Conservation (phyloP, 2,113 vertebrate genomes). For the Sphyrna mokarran region DNA sequence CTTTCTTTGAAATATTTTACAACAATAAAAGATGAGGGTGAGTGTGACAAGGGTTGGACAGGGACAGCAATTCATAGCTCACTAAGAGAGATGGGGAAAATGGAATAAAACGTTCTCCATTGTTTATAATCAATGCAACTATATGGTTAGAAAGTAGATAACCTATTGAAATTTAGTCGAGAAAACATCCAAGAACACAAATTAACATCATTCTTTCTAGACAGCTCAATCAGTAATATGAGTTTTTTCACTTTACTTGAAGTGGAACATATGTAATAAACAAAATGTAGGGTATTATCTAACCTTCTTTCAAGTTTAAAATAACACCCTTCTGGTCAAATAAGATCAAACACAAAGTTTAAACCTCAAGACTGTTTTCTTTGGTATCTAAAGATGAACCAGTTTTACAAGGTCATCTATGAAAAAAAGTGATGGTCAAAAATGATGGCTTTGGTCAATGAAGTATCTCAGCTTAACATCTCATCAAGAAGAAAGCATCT, state of each 20-base stretch:
- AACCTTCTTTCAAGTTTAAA: background rate
- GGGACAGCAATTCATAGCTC: background rate
- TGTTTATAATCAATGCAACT: background rate
- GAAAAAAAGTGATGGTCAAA: background rate
- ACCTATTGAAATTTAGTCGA: background rate
- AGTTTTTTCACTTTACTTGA: background rate
- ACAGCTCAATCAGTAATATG: background rate
- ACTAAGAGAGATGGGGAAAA: background rate
- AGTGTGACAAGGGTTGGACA: no score
- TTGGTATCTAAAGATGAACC: background rate
- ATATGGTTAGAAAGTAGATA: background rate
- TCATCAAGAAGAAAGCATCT: background rate
- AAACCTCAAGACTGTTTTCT: background rate
- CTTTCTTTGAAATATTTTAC: background rate
- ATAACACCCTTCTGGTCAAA: background rate
- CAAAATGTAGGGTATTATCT: background rate
- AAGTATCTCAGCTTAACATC: background rate
- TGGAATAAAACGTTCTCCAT: background rate
- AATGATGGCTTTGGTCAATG: background rate
- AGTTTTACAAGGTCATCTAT: background rate
- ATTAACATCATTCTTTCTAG: background rate
- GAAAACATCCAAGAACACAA: background rate
- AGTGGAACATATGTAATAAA: background rate
- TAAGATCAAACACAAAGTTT: background rate
- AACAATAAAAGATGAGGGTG: background rate